Base-by-base conservation (phyloP, 2,797 vertebrate species). In the Sebastes cheni region DNA sequence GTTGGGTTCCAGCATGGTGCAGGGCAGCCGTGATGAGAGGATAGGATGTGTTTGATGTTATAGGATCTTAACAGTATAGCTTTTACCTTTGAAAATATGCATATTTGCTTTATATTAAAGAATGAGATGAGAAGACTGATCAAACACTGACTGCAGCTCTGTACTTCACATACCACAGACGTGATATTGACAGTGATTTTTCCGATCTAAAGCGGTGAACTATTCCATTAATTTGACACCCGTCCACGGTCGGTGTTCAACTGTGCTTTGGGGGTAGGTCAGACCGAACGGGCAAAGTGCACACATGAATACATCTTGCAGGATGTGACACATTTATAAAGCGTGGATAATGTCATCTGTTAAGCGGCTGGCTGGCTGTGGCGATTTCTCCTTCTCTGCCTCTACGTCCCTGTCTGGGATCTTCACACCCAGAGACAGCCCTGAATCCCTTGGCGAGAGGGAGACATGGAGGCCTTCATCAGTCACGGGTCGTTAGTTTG, bases 401-500 rank as follows among this genome's bases (percentile, higher is more conserved):
- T 69, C 16, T 10, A 3, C 36, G n/a, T 65, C 29, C 62, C 72
- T 39, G 76, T 69, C 58, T 62, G n/a, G 54, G 34, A 29, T 73
- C 50, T 81, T 74, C 65, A 69, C 50, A 82, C 55, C 62, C 42
- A 10, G 66, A 83, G 77, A 75, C 69, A 36, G 72, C 56, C 42
- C 36, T 18, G 52, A 70, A 65, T 84, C 66, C 61, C 69, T 62
- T 3, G 39, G 72, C 20, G 3, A 58, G 39, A 42, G 39, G 80
- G 55, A 64, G 72, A 65, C 77, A 67, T 20, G 59, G 81, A 73
- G 82, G 82, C 91, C 90, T 74, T 80, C 93, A 94, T 94, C 92
- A 91, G 94, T 93, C 91, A 92, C 2, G 90, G 93, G 88, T 93
- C 83, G 16, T 95, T 95, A 93, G 87, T 86, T 87, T 89, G 91